Base-by-base conservation (phyloP, 2,888 invertebrate genomes). In the Rhingia campestris region DNA sequence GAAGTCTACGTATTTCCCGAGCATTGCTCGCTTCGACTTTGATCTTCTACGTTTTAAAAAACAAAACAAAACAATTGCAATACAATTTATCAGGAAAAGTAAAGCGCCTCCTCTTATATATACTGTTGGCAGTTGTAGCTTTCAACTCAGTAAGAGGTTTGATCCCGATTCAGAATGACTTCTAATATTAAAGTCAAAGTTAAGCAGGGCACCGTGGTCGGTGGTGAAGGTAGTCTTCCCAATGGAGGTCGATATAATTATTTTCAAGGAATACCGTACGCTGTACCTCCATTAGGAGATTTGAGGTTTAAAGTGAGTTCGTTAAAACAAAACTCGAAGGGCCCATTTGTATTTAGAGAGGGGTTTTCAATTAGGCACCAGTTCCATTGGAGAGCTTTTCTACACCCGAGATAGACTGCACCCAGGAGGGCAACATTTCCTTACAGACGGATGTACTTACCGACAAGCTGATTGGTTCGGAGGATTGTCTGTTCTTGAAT, bases 181-280 rank as follows among this genome's bases (percentile, higher is more conserved):
- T 7, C 2, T 4, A 7, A 12, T 12, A 4, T 12, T 37, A 90
- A 89, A 85, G 88, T 91, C 4, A 84, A 87, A 12, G 90, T 92
- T 7, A 89, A 89, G 49, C 92, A 93, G 67, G 94, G 94, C 2
- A 91, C 92, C 87, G 88, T 94, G 51, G 89, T 91, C 77, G 94
- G 94, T 0, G 89, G 89, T 66, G 86, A 91, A 67, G 87, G 89
- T 6, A 89, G 88, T 61, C 91, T 92, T 51, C 87, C 89, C 0
- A 92, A 91, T 86, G 91, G 92, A 6, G 87, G 89, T 54, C 74
- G 90, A 45, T 93, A 92, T 87, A 91, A 90, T 84, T 90, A 90
- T 32, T 94, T 93, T 86, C 92, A 92, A 85, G 92, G 93, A 1
- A 92, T 94, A 59, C 93, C 94, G 0, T 94, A 93, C 87, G 94